These are phyloP conservation scores for Neoascia interrupta DNA, from an alignment of 2,888 invertebrate genomes.

Conservation along the genomic window DNA sequence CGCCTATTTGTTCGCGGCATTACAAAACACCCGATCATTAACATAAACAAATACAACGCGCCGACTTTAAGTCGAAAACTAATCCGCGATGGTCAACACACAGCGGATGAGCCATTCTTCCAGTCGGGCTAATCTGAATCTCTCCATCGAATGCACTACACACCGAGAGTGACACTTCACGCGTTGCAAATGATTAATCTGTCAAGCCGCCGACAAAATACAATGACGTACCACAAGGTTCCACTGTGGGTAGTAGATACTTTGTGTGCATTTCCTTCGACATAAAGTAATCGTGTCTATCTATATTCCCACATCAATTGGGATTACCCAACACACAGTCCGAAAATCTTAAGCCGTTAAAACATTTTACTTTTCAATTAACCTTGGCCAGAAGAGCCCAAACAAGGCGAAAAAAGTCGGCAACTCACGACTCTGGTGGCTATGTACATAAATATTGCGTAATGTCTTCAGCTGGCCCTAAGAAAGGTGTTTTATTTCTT, in stretches of 20 bases:
- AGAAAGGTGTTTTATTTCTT: slow-evolving; percentile 24
- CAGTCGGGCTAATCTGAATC: not conserved
- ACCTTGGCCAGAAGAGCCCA: slow-evolving; percentile 49
- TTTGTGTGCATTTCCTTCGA: slow-evolving; percentile 18
- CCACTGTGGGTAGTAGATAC: no score
- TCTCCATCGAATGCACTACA: slow-evolving; percentile 27
- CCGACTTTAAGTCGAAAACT: slow-evolving; percentile 22
- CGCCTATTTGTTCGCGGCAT: slow-evolving; percentile 15
- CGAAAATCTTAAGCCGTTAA: slow-evolving; percentile 34
- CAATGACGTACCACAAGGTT: slow-evolving; percentile 14
- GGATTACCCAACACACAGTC: slow-evolving; percentile 12
- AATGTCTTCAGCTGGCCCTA: slow-evolving; percentile 18
- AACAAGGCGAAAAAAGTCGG: slow-evolving; percentile 16
- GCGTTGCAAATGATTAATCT: not conserved
- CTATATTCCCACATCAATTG: not conserved
- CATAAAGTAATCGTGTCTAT: not conserved
- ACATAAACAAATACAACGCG: slow-evolving; percentile 28
- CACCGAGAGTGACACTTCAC: not conserved
- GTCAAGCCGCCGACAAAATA: not conserved
- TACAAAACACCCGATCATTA: slow-evolving; percentile 32
- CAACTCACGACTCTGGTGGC: slow-evolving; percentile 19
- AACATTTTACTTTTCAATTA: slow-evolving; percentile 52
- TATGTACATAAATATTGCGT: slow-evolving; percentile 39
- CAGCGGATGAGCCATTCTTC: not conserved
- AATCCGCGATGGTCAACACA: slow-evolving; percentile 10